Evolutionary conservation across 2,888 invertebrate genomes (phyloP).

Genomic region (Timema podura): DNA sequence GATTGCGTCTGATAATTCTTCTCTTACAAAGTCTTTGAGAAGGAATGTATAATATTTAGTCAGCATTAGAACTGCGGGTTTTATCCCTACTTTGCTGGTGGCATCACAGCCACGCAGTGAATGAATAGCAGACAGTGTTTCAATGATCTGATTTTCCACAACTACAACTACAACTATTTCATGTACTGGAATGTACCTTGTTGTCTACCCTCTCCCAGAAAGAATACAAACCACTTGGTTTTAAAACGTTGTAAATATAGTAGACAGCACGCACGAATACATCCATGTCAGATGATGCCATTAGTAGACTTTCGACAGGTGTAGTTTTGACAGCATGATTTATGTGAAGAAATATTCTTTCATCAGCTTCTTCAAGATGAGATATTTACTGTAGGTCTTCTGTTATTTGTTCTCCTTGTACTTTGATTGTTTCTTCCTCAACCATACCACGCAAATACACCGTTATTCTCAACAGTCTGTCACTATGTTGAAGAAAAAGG

Average conservation of each 20-base stretch:
- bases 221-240: background rate
- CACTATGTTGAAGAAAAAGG: background rate
- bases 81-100: background rate
- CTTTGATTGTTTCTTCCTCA: background rate
- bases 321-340: background rate
- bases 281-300: background rate
- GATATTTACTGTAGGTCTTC: background rate
- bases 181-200: background rate
- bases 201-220: background rate
- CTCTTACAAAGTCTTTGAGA: background rate
- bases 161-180: background rate
- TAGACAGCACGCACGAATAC: background rate
- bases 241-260: background rate
- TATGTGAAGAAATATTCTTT: background rate
- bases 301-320: background rate
- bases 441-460: background rate
- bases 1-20: background rate
- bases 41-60: background rate
- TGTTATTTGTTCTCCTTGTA: background rate
- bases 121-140: background rate
- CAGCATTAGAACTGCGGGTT: background rate
- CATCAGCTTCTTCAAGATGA: slow-evolving; percentile 1
- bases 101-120: background rate
- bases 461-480: background rate
- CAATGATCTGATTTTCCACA: background rate